phyloP scores from a whole-genome alignment of 2,113 vertebrate species.

The Corythornis vintsioides region DNA sequence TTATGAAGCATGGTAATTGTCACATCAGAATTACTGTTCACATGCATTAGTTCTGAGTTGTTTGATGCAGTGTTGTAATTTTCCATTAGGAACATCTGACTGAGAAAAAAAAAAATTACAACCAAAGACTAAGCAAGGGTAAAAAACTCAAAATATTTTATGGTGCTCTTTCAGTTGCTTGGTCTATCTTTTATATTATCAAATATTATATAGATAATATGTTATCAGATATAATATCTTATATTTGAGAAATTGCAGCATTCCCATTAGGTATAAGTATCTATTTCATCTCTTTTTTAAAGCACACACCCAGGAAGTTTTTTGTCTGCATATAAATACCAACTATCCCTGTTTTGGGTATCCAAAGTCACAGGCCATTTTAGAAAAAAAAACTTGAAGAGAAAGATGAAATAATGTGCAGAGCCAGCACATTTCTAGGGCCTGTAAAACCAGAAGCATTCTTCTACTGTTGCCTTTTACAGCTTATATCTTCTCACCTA shows the following conservation, averaged over 20 bases:
- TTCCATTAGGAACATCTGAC: neutral
- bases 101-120: neutral
- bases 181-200: neutral
- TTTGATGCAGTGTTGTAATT: neutral
- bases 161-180: neutral
- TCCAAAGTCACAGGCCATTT: neutral
- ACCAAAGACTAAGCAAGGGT: neutral
- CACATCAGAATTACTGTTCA: neutral
- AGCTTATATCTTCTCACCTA: fast-evolving
- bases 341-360: neutral
- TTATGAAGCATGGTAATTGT: too few relatives aligned
- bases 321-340: neutral
- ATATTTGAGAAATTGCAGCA: neutral
- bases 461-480: neutral
- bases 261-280: neutral
- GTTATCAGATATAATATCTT: too few relatives aligned
- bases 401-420: fast-evolving
- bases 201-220: too few relatives aligned
- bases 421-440: neutral
- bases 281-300: neutral
- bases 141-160: neutral
- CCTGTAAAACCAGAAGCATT: neutral
- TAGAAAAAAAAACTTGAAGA: neutral
- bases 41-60: neutral
- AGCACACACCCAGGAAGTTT: neutral